These are phyloP conservation scores for Grus americana DNA, from an alignment of 2,113 vertebrate species.

Conservation along the genomic window DNA sequence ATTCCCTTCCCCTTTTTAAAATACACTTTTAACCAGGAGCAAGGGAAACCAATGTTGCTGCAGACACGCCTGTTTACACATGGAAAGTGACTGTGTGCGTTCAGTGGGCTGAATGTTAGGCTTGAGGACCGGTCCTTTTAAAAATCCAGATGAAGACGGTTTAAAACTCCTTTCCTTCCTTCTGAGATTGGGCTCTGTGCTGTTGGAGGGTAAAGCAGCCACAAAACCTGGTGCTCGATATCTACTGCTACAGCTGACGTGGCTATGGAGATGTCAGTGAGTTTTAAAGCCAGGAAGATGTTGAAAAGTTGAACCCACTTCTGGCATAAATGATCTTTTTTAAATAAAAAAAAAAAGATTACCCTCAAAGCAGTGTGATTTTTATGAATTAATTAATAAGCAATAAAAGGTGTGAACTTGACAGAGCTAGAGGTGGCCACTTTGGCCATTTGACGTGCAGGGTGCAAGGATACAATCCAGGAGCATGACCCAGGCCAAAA, in stretches of 20 bases:
- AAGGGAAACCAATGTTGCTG: background rate
- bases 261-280: background rate
- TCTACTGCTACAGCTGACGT: background rate
- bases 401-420: background rate
- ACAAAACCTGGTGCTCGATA: background rate
- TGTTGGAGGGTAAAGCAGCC: background rate
- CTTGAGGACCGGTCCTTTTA: background rate
- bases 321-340: background rate
- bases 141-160: background rate
- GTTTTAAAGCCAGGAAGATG: background rate
- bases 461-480: background rate
- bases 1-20: background rate
- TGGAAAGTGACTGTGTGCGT: background rate
- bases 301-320: background rate
- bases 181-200: fast-evolving
- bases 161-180: background rate
- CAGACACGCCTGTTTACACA: background rate
- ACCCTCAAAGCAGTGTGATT: background rate
- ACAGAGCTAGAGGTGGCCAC: background rate
- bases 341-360: background rate
- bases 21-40: background rate
- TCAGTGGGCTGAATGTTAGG: background rate
- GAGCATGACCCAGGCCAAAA: background rate
- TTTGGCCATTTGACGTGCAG: background rate
- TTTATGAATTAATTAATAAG: background rate